Evolutionary conservation across 92 coral and sea anemone genomes (phyloP).

Genomic region (Desmophyllum pertusum): DNA sequence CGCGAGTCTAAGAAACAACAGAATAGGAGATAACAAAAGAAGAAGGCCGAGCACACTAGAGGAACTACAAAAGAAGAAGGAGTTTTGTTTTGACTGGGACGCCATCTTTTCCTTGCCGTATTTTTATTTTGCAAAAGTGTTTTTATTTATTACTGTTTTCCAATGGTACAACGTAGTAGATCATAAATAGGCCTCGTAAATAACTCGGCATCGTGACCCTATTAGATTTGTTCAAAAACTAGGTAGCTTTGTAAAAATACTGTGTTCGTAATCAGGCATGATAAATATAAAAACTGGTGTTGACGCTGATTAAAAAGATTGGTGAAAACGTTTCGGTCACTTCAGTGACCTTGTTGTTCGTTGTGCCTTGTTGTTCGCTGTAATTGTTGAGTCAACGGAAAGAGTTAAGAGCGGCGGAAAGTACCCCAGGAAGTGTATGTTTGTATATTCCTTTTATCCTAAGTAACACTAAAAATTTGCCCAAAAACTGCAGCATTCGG

Average conservation of each 20-base stretch:
- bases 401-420: not conserved
- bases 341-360: too few relatives aligned
- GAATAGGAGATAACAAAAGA: not conserved
- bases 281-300: too few relatives aligned
- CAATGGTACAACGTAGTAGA: not conserved
- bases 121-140: not conserved
- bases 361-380: not conserved
- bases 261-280: too few relatives aligned
- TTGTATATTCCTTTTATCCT: slow-evolving; percentile 18
- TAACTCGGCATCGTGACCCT: not conserved
- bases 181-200: not conserved
- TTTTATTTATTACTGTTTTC: slow-evolving; percentile 11
- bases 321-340: too few relatives aligned
- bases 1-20: not conserved
- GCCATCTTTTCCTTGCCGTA: not conserved
- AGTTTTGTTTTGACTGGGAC: slow-evolving; percentile 36
- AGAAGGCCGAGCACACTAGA: not conserved
- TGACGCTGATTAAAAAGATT: too few relatives aligned
- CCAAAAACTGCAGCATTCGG: not conserved
- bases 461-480: slow-evolving; percentile 9
- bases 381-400: not conserved
- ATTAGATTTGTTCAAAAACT: not conserved
- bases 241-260: not conserved
- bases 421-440: not conserved
- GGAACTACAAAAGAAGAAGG: slow-evolving; percentile 33